These are phyloP conservation scores for Bucorvus abyssinicus DNA, from an alignment of 2,797 vertebrate genomes.

Conservation along the genomic window DNA sequence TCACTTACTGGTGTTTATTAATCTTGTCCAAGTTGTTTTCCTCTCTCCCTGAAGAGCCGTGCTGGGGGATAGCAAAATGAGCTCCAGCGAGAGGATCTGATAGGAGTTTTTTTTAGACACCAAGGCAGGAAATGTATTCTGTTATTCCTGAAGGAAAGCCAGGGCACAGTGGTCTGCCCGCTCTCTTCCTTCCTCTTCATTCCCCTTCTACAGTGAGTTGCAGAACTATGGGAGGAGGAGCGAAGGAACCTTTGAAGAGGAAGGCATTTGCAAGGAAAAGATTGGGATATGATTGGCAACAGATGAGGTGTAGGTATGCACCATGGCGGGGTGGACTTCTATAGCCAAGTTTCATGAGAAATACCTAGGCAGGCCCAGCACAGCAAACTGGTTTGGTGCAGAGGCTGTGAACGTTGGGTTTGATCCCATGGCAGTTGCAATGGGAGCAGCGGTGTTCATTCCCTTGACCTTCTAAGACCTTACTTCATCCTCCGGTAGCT, in stretches of 20 bases:
- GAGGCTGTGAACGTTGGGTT: neutral
- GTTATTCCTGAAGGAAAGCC: neutral
- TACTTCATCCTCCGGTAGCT: neutral
- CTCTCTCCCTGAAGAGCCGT: neutral
- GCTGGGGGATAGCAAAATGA: neutral
- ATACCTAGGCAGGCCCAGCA: neutral
- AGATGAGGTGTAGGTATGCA: neutral
- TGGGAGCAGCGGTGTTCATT: neutral
- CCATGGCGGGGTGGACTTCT: neutral
- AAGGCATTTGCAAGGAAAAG: neutral
- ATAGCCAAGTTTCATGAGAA: neutral
- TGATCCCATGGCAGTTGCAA: neutral
- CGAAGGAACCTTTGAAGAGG: neutral
- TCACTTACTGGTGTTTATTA: neutral
- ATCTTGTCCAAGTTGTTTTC: neutral
- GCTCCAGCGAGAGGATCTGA: neutral
- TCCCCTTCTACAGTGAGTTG: neutral
- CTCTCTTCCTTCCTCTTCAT: neutral
- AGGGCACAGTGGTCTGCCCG: neutral
- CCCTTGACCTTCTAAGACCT: neutral
- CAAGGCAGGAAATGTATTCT: constrained; percentile 19
- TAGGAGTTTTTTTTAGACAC: neutral
- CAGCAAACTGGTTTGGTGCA: rapidly evolving
- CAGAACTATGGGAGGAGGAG: neutral
- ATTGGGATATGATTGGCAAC: neutral